phyloP scores from a whole-genome alignment of 2,797 vertebrate species.

The Enteromius anoplus region DNA sequence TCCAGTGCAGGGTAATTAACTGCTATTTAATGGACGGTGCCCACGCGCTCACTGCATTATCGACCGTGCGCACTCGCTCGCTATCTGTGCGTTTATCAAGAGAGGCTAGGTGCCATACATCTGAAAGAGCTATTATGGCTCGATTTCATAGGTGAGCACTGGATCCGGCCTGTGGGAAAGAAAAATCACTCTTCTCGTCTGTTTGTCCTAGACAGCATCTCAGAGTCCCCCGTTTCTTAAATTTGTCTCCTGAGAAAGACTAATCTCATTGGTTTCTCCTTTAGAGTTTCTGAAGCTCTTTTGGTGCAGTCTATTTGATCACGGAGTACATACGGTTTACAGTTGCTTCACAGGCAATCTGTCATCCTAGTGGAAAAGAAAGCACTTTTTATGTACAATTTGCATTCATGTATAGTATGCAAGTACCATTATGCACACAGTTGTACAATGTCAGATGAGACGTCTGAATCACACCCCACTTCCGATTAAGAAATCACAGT shows the following conservation, averaged over 20 bases:
- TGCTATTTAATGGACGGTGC: slow-evolving; percentile 43
- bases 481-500: background rate
- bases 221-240: background rate
- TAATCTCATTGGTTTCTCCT: background rate
- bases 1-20: slow-evolving; percentile 43
- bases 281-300: background rate
- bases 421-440: background rate
- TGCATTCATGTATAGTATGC: background rate
- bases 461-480: too few species aligned
- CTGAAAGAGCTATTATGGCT: slow-evolving; percentile 15
- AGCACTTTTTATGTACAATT: background rate
- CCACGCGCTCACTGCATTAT: slow-evolving; percentile 29
- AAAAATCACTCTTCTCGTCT: background rate
- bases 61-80: background rate
- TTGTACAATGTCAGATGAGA: background rate
- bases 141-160: background rate
- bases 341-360: background rate
- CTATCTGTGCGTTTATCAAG: slow-evolving; percentile 29
- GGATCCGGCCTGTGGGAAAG: background rate
- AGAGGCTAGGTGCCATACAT: slow-evolving; percentile 1
- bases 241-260: background rate
- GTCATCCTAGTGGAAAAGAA: background rate
- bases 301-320: background rate
- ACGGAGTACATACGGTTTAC: background rate
- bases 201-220: background rate